Evolutionary conservation across 1,140 invertebrate species (phyloP).

Genomic region (Lepidurus apus): DNA sequence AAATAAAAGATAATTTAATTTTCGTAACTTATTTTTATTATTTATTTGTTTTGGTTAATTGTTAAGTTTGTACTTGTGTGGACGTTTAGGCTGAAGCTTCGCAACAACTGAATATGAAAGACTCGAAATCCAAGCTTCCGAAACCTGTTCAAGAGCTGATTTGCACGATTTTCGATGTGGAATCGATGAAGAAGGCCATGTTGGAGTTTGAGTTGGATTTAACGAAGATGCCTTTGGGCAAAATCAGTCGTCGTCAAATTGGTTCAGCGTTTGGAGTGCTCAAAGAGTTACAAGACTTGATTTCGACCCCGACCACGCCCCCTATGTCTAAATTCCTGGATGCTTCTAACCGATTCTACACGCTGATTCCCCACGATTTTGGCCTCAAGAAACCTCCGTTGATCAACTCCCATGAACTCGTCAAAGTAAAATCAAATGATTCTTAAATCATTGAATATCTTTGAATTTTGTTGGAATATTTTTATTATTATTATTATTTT

Average conservation of each 20-base stretch:
- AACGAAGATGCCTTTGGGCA: constrained; percentile 96
- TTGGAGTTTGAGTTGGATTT: constrained; percentile 93
- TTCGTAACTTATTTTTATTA: constrained; percentile 6
- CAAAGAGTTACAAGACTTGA: constrained; percentile 64
- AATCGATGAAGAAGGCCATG: constrained; percentile 86
- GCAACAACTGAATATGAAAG: constrained; percentile 40
- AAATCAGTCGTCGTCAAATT: constrained; percentile 87
- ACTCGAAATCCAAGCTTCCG: constrained; percentile 61
- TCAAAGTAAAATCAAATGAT: constrained; percentile 54
- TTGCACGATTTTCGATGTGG: constrained; percentile 81
- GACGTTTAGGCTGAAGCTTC: constrained; percentile 44
- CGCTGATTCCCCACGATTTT: constrained; percentile 90
- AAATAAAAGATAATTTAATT: not conserved
- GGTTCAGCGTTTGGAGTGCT: constrained; percentile 76
- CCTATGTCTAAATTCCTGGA: constrained; percentile 63
- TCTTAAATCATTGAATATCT: constrained; percentile 30
- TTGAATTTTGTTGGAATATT: constrained; percentile 31
- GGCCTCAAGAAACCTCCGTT: constrained; percentile 76
- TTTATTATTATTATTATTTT: not conserved
- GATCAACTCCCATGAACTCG: constrained; percentile 65
- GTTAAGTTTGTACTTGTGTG: constrained; percentile 1
- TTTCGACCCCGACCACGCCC: constrained; percentile 48
- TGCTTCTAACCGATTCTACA: constrained; percentile 87
- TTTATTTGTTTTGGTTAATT: constrained; percentile 28
- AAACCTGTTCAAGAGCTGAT: constrained; percentile 76